phyloP scores from a whole-genome alignment of 2,888 invertebrate genomes.

The Mechanitis mazaeus region DNA sequence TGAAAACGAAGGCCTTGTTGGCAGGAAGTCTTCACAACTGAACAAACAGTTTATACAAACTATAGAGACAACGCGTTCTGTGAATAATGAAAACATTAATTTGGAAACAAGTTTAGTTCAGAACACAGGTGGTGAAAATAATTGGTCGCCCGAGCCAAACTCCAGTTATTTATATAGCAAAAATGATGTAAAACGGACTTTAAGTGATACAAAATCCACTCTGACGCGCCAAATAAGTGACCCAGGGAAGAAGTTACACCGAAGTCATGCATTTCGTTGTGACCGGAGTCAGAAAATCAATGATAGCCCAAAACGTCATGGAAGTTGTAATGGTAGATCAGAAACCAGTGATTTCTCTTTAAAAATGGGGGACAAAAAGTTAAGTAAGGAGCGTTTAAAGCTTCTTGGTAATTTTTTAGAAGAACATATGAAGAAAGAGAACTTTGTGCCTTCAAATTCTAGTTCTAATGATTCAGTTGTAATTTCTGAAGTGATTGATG shows the following conservation, averaged over 20 bases:
- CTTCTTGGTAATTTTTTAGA: conserved; percentile 61
- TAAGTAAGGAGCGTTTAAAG: conserved; percentile 62
- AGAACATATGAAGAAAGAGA: conserved; percentile 66
- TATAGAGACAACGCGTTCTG: conserved; percentile 4
- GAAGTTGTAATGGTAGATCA: conserved; percentile 58
- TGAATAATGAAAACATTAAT: conserved; percentile 27
- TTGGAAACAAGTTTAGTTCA: conserved; percentile 13
- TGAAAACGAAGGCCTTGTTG: conserved; percentile 44
- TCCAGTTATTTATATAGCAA: conserved; percentile 60
- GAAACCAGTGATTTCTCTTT: conserved; percentile 55
- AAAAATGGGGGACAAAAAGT: conserved; percentile 57
- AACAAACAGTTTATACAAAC: conserved; percentile 19
- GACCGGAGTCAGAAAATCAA: conserved; percentile 63
- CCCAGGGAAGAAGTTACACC: conserved; percentile 74
- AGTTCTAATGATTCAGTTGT: conserved; percentile 23
- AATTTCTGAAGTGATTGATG: conserved; percentile 35
- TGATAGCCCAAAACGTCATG: conserved; percentile 55
- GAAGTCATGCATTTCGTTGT: conserved; percentile 78
- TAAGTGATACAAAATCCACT: conserved; percentile 51
- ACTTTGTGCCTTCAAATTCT: conserved; percentile 41
- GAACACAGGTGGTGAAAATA: conserved; percentile 21
- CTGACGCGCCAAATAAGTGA: conserved; percentile 68
- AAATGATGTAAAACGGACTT: conserved; percentile 49
- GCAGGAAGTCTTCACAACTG: conserved; percentile 19
- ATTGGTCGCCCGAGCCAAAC: conserved; percentile 47